Conservation (phyloP, 2,797 vertebrate species). For the Orestias chungarensis region DNA sequence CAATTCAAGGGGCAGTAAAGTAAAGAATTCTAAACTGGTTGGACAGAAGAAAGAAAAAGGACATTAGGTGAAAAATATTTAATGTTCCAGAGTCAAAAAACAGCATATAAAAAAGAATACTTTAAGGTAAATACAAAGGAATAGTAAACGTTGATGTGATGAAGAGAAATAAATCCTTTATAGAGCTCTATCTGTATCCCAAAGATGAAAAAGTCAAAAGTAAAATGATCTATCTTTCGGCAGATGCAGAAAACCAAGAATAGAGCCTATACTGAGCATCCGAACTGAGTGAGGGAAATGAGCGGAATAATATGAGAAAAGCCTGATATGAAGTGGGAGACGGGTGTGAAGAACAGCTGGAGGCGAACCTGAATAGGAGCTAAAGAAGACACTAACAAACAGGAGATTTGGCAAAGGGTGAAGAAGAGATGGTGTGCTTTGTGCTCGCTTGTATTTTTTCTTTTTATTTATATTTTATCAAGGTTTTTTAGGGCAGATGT, state of each 20-base stretch:
- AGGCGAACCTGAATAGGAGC: background rate
- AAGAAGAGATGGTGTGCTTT: background rate
- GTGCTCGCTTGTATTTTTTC: background rate
- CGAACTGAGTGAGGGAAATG: background rate
- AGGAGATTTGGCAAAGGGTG: background rate
- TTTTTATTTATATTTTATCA: no score
- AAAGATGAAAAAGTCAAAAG: background rate
- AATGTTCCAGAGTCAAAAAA: background rate
- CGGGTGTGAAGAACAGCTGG: background rate
- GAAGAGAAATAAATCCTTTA: background rate
- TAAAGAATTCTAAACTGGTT: background rate
- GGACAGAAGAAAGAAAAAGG: background rate
- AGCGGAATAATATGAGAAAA: background rate
- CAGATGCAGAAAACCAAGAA: background rate
- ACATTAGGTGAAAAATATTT: background rate
- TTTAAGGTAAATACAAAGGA: background rate
- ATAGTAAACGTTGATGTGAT: background rate
- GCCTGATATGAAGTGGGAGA: background rate
- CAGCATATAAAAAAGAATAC: background rate
- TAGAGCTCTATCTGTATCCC: background rate
- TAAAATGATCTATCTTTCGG: background rate
- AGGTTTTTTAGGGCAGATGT: conserved; percentile 10
- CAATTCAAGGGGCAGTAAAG: background rate
- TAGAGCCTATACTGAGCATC: background rate
- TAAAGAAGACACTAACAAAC: background rate